phyloP scores from a whole-genome alignment of 2,888 invertebrate genomes.

The Eristalis tenax region DNA sequence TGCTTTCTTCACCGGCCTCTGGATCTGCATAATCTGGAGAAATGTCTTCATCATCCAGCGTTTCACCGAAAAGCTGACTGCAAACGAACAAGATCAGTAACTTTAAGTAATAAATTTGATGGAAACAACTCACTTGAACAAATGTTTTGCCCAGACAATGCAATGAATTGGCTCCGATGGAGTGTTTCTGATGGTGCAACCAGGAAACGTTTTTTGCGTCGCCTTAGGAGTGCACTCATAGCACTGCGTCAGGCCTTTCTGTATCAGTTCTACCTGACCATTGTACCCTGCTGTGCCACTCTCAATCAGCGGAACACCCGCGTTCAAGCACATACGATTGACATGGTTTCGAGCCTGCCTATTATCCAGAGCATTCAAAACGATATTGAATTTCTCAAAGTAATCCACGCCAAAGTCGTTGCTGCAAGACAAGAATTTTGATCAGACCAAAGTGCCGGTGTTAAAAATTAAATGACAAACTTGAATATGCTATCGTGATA shows the following conservation, averaged over 20 bases:
- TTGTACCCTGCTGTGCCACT: constrained; percentile 98
- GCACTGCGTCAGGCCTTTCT: constrained; percentile 94
- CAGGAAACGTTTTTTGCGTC: constrained; percentile 95
- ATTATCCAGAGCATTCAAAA: constrained; percentile 98
- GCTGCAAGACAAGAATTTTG: constrained; percentile 82
- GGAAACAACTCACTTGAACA: constrained; percentile 92
- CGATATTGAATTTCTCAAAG: constrained; percentile 94
- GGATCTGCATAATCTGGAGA: constrained; percentile 98
- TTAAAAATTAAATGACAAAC: constrained; percentile 82
- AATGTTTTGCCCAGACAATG: constrained; percentile 99
- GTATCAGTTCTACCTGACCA: constrained; percentile 96
- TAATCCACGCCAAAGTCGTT: constrained; percentile 94
- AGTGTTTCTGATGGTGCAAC: constrained; percentile 99
- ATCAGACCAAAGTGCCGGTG: background rate
- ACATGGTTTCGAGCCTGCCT: constrained; percentile 98
- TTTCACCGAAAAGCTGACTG: constrained; percentile 98
- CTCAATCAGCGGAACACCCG: constrained; percentile 96
- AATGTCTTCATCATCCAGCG: constrained; percentile 98
- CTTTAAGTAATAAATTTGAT: background rate
- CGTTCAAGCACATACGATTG: constrained; percentile 98
- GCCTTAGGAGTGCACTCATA: constrained; percentile 98
- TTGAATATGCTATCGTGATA: constrained; percentile 96
- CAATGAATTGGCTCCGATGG: constrained; percentile 99
- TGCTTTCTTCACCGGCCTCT: constrained; percentile 85
- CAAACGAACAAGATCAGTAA: background rate